Evolutionary conservation across 1,140 invertebrate genomes (phyloP).

Genomic region (Stenopsyche tienmushanensis): DNA sequence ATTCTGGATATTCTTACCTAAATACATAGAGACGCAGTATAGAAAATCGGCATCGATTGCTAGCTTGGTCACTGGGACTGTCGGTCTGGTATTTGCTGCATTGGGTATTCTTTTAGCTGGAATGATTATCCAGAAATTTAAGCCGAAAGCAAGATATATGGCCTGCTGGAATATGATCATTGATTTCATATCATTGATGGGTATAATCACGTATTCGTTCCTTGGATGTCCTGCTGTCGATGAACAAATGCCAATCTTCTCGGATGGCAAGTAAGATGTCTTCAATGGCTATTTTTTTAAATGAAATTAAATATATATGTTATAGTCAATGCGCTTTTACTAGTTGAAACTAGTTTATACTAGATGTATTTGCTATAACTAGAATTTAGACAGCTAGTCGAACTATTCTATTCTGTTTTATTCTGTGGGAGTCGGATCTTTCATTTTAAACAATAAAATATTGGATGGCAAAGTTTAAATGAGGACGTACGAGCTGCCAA

Average conservation of each 20-base stretch:
- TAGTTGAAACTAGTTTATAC: no score
- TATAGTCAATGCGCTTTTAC: not conserved
- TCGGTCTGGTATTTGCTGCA: constrained; percentile 71
- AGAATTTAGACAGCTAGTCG: not conserved
- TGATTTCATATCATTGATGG: constrained; percentile 63
- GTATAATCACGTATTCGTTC: constrained; percentile 67
- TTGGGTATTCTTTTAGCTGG: constrained; percentile 70
- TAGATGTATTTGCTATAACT: not conserved
- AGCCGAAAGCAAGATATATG: constrained; percentile 66
- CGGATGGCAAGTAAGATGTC: constrained; percentile 50
- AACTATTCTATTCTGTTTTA: not conserved
- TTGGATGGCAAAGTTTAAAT: no score
- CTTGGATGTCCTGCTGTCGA: constrained; percentile 67
- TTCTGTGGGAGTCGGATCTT: no score
- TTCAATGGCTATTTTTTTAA: not conserved
- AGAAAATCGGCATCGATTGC: constrained; percentile 70
- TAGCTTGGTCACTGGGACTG: constrained; percentile 66
- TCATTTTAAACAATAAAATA: no score
- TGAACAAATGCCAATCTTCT: constrained; percentile 54
- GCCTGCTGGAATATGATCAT: constrained; percentile 74
- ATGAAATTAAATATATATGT: constrained; percentile 6
- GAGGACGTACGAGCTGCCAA: no score
- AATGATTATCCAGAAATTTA: constrained; percentile 66
- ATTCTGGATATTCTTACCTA: constrained; percentile 75
- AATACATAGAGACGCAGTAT: constrained; percentile 76